phyloP scores from a whole-genome alignment of 2,113 vertebrate species.

The Peucedramus taeniatus region DNA sequence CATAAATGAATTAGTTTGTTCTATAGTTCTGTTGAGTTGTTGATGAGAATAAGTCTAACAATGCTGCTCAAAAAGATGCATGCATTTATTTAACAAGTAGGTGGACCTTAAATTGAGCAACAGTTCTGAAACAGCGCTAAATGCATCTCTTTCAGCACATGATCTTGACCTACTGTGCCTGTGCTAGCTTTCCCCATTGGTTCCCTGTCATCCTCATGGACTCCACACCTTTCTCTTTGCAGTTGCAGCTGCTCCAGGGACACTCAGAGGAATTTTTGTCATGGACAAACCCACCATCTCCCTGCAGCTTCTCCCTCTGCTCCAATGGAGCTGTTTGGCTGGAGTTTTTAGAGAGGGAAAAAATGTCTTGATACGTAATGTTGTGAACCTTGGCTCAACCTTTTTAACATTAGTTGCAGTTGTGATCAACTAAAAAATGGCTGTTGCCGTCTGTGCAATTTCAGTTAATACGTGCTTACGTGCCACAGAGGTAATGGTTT shows the following conservation, averaged over 20 bases:
- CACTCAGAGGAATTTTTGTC: not conserved
- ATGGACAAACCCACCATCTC: not conserved
- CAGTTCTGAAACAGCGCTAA: not conserved
- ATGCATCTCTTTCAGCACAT: not conserved
- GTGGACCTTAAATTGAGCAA: not conserved
- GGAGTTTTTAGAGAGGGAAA: not conserved
- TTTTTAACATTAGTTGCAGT: not conserved
- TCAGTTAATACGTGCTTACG: not conserved
- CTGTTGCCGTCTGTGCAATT: not conserved
- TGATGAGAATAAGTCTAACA: not conserved
- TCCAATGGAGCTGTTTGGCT: not conserved
- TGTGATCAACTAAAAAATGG: not conserved
- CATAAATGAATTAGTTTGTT: not conserved
- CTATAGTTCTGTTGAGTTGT: not conserved
- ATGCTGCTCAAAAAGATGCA: not conserved
- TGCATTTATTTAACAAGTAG: not conserved
- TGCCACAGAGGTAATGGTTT: not conserved
- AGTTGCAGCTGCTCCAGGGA: not conserved
- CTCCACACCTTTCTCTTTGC: not conserved
- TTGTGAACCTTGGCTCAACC: not conserved
- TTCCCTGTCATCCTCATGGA: not conserved
- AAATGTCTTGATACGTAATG: not conserved
- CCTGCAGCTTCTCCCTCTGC: not conserved
- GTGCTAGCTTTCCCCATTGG: accelerated
- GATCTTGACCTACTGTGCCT: not conserved